These are phyloP conservation scores for Melanaphis sacchari DNA, from an alignment of 1,140 invertebrate genomes.

Conservation along the genomic window DNA sequence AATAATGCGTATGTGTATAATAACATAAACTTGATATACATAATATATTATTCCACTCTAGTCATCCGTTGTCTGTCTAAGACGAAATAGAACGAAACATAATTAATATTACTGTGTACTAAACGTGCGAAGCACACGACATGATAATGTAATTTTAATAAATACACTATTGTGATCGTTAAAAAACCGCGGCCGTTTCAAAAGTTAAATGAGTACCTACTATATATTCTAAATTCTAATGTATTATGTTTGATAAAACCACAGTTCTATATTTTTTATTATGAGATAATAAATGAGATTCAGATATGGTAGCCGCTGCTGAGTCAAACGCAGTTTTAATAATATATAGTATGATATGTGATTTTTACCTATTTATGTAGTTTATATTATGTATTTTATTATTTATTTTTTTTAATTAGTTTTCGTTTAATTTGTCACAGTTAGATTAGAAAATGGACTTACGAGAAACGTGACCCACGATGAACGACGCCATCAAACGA, in stretches of 20 bases:
- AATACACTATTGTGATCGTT: background rate
- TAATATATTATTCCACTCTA: background rate
- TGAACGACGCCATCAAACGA: background rate
- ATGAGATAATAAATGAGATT: background rate
- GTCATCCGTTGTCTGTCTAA: background rate
- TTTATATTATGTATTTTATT: background rate
- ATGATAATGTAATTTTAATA: background rate
- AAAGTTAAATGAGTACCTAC: background rate
- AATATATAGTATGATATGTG: background rate
- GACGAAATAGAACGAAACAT: background rate
- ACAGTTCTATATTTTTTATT: background rate
- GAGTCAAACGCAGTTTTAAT: background rate
- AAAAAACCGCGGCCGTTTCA: background rate
- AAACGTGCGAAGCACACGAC: background rate
- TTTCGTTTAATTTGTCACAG: background rate
- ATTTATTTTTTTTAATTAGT: background rate
- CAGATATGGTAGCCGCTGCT: background rate
- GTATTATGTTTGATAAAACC: background rate
- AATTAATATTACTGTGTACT: background rate
- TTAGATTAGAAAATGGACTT: background rate
- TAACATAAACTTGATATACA: background rate
- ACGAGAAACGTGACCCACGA: constrained; percentile 6
- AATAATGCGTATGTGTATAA: background rate
- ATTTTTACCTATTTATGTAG: background rate
- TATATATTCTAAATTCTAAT: background rate